Base-by-base conservation (phyloP, 2,113 vertebrate species). In the Crotophaga sulcirostris region DNA sequence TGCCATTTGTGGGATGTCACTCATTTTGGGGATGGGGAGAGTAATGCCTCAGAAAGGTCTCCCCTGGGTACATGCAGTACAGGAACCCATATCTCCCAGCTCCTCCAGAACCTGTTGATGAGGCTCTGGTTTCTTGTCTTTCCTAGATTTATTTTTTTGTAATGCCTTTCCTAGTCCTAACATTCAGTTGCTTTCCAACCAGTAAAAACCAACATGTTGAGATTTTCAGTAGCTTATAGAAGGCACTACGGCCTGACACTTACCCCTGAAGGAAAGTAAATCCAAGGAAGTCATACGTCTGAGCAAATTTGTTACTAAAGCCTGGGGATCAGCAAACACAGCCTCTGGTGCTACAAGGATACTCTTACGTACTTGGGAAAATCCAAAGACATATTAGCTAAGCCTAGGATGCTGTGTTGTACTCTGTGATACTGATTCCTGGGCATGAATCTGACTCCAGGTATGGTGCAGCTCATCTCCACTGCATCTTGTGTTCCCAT, bases 181-280 rank as follows among this genome's bases (percentile, higher is more conserved):
- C 10, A 52, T 56, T 26, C 40, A 47, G 1, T 78, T 84, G 16
- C 31, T 75, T 95, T 87, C 78, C 47, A 18, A 72, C 14, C 29
- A 59, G 40, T 7, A 60, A 28, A 7, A 8, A 91, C 67, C 7
- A 45, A 19, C 0, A 0, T 25, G 16, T 31, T 38, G 45, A 29
- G n/a, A 91, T 94, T 92, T 94, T 62, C 89, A 81, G 28, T 26
- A 78, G 36, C 69, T 52, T 82, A 67, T 76, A 85, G 56, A 72
- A 96, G 38, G 54, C 66, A 87, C 18, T 75, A 75, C 47, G 91
- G 47, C 21, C 59, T 21, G 66, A 36, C 2, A 16, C 26, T 79
- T 56, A 62, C 1, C n/a, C 42, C 26, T 25, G 13, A 79, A 55
- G 49, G 36, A 74, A 76, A 87, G 31, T 40, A 78, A 84, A 84